These are phyloP conservation scores for Lamprotornis superbus DNA, from an alignment of 2,113 vertebrate species.

Conservation along the genomic window DNA sequence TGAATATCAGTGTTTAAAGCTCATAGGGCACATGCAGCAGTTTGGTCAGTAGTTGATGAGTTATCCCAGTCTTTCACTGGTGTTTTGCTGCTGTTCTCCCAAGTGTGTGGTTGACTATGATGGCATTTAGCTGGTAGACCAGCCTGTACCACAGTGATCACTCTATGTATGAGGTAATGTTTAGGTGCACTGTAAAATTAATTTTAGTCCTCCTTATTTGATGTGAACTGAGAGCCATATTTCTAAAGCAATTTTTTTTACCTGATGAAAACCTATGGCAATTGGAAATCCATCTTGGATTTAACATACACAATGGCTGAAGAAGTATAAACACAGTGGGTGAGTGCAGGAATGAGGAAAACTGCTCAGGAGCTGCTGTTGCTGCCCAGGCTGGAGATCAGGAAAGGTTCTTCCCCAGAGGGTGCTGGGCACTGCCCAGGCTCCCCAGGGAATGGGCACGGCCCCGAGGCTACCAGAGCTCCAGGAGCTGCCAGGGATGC, in stretches of 20 bases:
- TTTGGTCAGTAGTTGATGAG: constrained; percentile 6
- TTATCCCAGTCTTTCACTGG: not conserved
- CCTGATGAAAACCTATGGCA: not conserved
- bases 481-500: not conserved
- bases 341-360: not conserved
- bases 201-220: not conserved
- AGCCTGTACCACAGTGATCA: not conserved
- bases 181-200: not conserved
- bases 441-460: not conserved
- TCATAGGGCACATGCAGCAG: not conserved
- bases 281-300: not conserved
- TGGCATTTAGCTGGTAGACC: not conserved
- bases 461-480: not conserved
- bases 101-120: not conserved
- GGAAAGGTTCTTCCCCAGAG: not conserved
- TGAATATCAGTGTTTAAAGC: not conserved
- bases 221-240: not conserved
- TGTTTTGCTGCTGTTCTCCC: not conserved
- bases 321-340: not conserved
- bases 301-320: not conserved
- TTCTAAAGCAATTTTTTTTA: not conserved
- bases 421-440: not conserved
- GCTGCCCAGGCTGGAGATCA: not conserved
- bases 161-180: not conserved
- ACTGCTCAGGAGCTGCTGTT: not conserved